Percentiles rank a stretch among this genome's conserved stretches.
Conservation (phyloP, 2,888 invertebrate species). For the Ceraclea dissimilis region DNA sequence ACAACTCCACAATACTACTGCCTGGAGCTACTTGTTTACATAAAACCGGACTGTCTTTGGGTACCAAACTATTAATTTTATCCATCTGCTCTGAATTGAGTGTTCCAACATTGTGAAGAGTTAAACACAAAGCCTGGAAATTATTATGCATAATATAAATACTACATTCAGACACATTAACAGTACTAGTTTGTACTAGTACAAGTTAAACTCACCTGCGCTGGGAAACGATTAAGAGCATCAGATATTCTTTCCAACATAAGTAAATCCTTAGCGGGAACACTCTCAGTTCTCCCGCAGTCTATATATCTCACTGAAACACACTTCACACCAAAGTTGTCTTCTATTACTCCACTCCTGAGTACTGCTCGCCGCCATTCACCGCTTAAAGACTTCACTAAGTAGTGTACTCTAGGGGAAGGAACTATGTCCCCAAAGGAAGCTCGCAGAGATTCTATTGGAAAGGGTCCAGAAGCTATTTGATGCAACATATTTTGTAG, state of each 20-base stretch:
- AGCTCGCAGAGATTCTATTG: conserved; percentile 19
- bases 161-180: no score
- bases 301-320: conserved; percentile 39
- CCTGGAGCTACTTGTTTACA: conserved; percentile 34
- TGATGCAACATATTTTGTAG: conserved; percentile 35
- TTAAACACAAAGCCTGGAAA: conserved; percentile 48
- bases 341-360: conserved; percentile 10
- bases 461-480: conserved; percentile 16
- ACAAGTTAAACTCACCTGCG: conserved; percentile 54
- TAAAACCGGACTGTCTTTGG: conserved; percentile 42
- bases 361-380: conserved; percentile 34
- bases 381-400: conserved; percentile 45
- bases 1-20: conserved; percentile 56
- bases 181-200: no score
- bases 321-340: conserved; percentile 40
- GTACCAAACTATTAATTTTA: conserved; percentile 52
- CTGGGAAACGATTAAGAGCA: conserved; percentile 50
- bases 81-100: conserved; percentile 44
- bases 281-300: conserved; percentile 42
- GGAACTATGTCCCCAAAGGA: conserved; percentile 24
- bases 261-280: conserved; percentile 43
- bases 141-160: no score
- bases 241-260: conserved; percentile 44
- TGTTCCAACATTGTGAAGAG: conserved; percentile 51
- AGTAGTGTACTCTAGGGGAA: conserved; percentile 36